These are phyloP conservation scores for Coracopsis vasa DNA, from an alignment of 2,113 vertebrate genomes.

Conservation along the genomic window DNA sequence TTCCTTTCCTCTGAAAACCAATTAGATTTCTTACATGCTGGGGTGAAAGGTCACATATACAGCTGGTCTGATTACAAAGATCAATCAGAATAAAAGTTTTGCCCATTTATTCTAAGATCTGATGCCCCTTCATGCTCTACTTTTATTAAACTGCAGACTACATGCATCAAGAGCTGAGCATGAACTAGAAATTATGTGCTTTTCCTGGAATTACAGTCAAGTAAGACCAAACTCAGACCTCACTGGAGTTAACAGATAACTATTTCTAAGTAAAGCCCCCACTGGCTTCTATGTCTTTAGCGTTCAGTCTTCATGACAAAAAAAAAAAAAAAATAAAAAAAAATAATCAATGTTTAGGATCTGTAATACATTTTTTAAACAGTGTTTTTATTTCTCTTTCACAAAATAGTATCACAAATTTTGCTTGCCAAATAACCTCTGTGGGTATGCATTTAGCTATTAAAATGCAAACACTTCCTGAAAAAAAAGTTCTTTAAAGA, in stretches of 20 bases:
- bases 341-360: neutral
- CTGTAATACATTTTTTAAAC: neutral
- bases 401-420: neutral
- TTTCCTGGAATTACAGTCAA: neutral
- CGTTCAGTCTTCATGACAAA: neutral
- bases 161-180: neutral
- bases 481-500: neutral
- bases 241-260: neutral
- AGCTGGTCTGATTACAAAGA: neutral
- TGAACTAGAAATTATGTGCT: fast-evolving
- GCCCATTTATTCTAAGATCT: neutral
- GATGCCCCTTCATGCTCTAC: neutral
- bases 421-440: neutral
- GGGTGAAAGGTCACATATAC: neutral
- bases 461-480: neutral
- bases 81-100: neutral
- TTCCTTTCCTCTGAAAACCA: neutral
- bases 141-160: neutral
- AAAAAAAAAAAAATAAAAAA: neutral
- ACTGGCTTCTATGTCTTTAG: neutral
- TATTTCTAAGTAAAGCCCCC: neutral
- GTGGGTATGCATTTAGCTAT: neutral
- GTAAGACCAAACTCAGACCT: neutral
- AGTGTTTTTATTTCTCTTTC: neutral
- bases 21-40: neutral